Conservation (phyloP, 2,113 vertebrate species). For the Carassius auratus region DNA sequence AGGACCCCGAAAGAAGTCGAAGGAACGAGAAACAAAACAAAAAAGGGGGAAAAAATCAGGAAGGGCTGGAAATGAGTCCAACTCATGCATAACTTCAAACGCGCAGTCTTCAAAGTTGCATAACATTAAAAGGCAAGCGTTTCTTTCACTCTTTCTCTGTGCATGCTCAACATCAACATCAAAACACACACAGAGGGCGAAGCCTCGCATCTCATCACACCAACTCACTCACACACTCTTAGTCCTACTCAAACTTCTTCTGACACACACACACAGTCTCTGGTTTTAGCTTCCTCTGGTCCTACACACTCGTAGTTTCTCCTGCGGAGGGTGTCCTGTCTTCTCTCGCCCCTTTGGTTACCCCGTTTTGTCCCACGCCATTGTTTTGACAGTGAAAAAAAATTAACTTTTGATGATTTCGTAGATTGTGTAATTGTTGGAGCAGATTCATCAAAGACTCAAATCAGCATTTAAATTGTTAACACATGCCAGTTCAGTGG, state of each 20-base stretch:
- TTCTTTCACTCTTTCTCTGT: constrained; percentile 51
- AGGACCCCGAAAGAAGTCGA: constrained; percentile 55
- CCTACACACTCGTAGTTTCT: constrained; percentile 2
- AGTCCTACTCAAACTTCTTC: constrained; percentile 25
- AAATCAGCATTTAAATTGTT: constrained; percentile 7
- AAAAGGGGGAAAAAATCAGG: constrained; percentile 70
- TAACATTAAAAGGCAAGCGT: constrained; percentile 74
- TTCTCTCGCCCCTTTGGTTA: not conserved
- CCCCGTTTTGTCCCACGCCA: not conserved
- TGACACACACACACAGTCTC: not conserved
- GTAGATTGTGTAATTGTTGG: not conserved
- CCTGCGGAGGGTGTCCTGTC: not conserved
- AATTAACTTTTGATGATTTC: not conserved
- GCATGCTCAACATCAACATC: constrained; percentile 49
- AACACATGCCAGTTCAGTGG: constrained; percentile 2
- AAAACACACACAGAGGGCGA: constrained; percentile 18
- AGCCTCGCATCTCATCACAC: constrained; percentile 8
- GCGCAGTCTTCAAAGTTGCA: constrained; percentile 77
- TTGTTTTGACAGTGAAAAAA: not conserved
- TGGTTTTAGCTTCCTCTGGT: not conserved
- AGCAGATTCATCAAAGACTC: not conserved
- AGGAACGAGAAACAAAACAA: constrained; percentile 31
- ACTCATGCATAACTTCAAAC: constrained; percentile 80
- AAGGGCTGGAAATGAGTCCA: constrained; percentile 77
- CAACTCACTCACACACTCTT: constrained; percentile 12